phyloP scores from a whole-genome alignment of 2,113 vertebrate species.

The Tricholaema leucomelas region DNA sequence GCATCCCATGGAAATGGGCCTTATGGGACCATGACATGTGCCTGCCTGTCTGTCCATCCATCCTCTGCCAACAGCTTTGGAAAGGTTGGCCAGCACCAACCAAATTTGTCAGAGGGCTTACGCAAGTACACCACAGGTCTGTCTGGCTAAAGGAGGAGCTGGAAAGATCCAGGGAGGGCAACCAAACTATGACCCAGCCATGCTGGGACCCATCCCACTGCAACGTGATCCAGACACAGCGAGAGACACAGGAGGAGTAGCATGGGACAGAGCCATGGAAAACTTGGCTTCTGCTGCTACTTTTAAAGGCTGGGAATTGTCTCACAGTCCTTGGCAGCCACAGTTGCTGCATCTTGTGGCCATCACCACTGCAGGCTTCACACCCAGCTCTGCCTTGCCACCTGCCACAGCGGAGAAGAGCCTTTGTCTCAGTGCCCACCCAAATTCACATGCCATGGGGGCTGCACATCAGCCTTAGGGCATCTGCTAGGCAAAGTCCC shows the following conservation, averaged over 20 bases:
- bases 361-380: background rate
- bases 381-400: background rate
- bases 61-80: background rate
- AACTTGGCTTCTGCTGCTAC: background rate
- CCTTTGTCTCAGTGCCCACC: background rate
- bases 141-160: background rate
- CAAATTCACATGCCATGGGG: accelerated
- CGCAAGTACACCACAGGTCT: background rate
- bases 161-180: background rate
- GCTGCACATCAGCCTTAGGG: background rate
- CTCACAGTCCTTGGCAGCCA: accelerated
- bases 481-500: background rate
- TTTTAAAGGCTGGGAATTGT: background rate
- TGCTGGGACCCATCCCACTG: background rate
- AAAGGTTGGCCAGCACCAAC: background rate
- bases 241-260: background rate
- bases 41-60: background rate
- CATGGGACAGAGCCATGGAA: background rate
- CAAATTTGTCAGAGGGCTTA: background rate
- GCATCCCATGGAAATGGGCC: background rate
- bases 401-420: background rate
- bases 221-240: accelerated
- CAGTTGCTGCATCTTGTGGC: background rate
- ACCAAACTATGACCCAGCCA: background rate
- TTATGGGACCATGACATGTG: accelerated